These are phyloP conservation scores for Labeo catla DNA, from an alignment of 2,113 vertebrate species.

Conservation along the genomic window DNA sequence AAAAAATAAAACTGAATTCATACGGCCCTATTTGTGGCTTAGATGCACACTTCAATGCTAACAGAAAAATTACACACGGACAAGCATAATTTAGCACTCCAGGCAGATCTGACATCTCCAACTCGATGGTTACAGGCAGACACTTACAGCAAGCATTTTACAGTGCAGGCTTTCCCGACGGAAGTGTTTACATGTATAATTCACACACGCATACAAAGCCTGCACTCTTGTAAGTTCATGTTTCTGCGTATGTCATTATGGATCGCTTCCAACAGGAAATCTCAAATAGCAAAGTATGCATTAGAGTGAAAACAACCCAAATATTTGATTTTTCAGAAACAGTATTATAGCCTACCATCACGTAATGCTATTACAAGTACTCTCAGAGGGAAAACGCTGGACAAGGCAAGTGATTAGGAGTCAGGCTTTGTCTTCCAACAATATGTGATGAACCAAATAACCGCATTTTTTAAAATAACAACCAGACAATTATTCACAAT, in stretches of 20 bases:
- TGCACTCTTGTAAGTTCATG: conserved; percentile 18
- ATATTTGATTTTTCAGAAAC: neutral
- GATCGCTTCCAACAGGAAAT: conserved; percentile 23
- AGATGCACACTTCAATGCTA: neutral
- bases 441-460: neutral
- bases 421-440: neutral
- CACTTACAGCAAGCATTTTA: conserved; percentile 50
- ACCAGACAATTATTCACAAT: neutral
- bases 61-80: conserved; percentile 8
- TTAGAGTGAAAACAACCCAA: conserved; percentile 13
- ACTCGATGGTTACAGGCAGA: conserved; percentile 28
- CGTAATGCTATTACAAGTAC: neutral
- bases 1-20: neutral
- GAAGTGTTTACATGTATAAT: conserved; percentile 54
- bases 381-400: neutral
- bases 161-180: conserved; percentile 27
- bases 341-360: neutral
- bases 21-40: neutral
- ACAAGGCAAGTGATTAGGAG: neutral
- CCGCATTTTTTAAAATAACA: neutral
- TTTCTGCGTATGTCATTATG: conserved; percentile 30
- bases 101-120: conserved; percentile 18
- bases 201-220: conserved; percentile 45
- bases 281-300: neutral
- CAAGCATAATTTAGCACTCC: conserved; percentile 28